Base-by-base conservation (phyloP, 2,888 invertebrate genomes). In the Emesis furor region DNA sequence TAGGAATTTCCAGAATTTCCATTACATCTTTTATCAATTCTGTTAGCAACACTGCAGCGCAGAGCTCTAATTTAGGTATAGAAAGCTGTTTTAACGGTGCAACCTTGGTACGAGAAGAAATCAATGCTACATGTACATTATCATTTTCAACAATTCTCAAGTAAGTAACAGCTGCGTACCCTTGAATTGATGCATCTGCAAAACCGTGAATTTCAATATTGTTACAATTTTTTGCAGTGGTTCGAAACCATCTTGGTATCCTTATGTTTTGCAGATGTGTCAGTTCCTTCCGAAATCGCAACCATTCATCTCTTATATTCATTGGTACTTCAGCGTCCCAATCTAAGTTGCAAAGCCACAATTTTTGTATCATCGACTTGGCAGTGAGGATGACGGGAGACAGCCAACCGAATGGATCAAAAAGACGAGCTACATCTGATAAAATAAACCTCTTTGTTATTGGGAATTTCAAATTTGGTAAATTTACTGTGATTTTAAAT, bases 11-110 rank as follows among this genome's bases (percentile, higher is more conserved):
- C 65, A 83, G 73, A 42, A 78, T 69, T 37, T 76, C 76, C 32
- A 69, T 24, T 8, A 87, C 17, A 69, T 86, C 85, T 35, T 14
- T 68, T 3, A 84, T 51, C 5, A 86, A 65, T 51, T 79, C 77
- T 2, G 79, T 62, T 1, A 88, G 51, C 14, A 89, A 55, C 10
- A 84, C 80, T 8, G 89, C 89, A 1, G 77, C 89, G 73, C 89
- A 89, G 0, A 89, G 81, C 46, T 90, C 89, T 3, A 89, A 68
- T 30, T 77, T 78, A 6, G 89, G 89, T 10, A 90, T 67, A 3
- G 87, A 79, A 10, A 89, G 17, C 76, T 87, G 85, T 78, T 89
- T 90, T 3, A 89, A 42, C 4, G 89, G 90, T 0, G 89, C 86
- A 12, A 90, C 88, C 42, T 79, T 88, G 0, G 1, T 59, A 24